These are phyloP conservation scores for Agrotis ipsilon DNA, from an alignment of 2,888 invertebrate genomes.

Conservation along the genomic window DNA sequence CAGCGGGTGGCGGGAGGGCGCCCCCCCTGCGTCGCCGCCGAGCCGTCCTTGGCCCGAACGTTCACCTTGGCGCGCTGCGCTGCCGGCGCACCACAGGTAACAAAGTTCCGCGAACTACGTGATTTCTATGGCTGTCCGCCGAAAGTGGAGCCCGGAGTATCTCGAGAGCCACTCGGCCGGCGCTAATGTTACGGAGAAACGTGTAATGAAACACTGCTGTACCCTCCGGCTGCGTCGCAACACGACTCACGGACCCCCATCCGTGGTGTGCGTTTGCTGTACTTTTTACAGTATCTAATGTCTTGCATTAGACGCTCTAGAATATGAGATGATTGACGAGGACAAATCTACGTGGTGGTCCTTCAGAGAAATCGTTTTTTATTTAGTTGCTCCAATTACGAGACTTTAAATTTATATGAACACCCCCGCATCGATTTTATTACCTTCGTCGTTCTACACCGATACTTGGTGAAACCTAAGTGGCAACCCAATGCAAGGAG, in stretches of 20 bases:
- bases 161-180: constrained; percentile 77
- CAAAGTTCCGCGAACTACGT: constrained; percentile 91
- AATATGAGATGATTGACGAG: constrained; percentile 60
- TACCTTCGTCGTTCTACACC: constrained; percentile 65
- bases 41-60: constrained; percentile 90
- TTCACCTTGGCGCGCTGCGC: constrained; percentile 90
- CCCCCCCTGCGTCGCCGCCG: constrained; percentile 84
- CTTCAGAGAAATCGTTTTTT: constrained; percentile 65
- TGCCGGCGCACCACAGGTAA: constrained; percentile 89
- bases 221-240: constrained; percentile 64
- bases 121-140: constrained; percentile 90
- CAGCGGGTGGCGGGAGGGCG: constrained; percentile 66
- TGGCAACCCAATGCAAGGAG: constrained; percentile 39
- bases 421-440: constrained; percentile 81
- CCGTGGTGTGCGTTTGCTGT: constrained; percentile 66
- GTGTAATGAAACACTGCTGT: constrained; percentile 82
- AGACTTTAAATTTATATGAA: constrained; percentile 69
- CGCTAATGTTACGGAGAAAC: constrained; percentile 83
- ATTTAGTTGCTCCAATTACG: constrained; percentile 76
- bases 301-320: constrained; percentile 65
- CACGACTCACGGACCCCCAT: constrained; percentile 64
- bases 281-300: constrained; percentile 78
- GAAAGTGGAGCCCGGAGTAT: constrained; percentile 85
- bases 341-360: constrained; percentile 83
- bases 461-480: constrained; percentile 59